Base-by-base conservation (phyloP, 2,888 invertebrate species). In the Pristionchus exspectatus region DNA sequence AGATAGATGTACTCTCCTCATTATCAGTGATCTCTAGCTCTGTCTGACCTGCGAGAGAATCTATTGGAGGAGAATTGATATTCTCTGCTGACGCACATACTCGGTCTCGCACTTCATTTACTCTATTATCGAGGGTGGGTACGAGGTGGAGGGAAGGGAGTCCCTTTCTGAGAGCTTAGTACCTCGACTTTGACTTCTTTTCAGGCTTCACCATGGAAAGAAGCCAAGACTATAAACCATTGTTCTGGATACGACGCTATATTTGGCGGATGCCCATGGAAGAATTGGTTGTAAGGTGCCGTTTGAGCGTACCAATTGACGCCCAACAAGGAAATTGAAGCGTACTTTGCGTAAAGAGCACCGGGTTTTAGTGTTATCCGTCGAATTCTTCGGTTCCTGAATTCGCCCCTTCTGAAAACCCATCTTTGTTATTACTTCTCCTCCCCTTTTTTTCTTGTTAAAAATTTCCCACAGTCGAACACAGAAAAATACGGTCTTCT, bases 361-460 rank as follows among this genome's bases (percentile, higher is more conserved):
- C 59, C 2, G 21, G 59, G 54, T 59, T 59, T 27, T 69, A 69
- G 69, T 69, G 69, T 30, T 30, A 30, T 69, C 69, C 66, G 9
- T 1, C 30, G 18, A 27, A 69, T 69, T 38, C 2, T 38, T 69
- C 69, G 30, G 16, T 66, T 66, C 27, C 66, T n/a, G 30, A 27
- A 33, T 30, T 10, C 24, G 10, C 59, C 30, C 7, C 27, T 30
- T 21, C 30, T 16, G 81, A 83, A n/a, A 50, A 83, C 56, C 56
- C 56, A 54, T 83, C 83, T 54, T 83, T 83, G 83, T 83, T 83
- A 54, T 56, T 54, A 54, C 83, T 54, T 83, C 9, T 83, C 30
- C 50, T 24, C 21, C 33, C 77, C n/a, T 77, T n/a, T 24, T 54
- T 83, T 44, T 83, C 27, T 30, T n/a, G 7, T 74, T 74, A 30